Evolutionary conservation across 2,113 vertebrate genomes (phyloP).

Genomic region (Petaurus breviceps): DNA sequence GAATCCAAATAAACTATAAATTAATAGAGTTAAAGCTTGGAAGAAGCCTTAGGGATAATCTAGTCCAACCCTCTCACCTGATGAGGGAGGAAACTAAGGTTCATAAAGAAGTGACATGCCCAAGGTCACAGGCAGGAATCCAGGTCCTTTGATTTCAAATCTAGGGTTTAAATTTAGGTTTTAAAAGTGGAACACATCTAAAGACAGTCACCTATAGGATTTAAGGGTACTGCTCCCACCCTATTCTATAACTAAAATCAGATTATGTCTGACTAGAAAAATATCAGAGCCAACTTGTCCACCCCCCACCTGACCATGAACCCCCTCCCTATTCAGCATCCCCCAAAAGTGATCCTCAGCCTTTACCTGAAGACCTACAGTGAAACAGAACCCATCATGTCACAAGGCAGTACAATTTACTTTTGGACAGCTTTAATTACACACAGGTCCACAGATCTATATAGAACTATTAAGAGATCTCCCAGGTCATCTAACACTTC

Average conservation of each 20-base stretch:
- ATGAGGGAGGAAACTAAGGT: background rate
- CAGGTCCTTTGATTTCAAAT: background rate
- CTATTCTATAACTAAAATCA: background rate
- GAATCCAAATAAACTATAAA: background rate
- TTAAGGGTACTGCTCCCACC: background rate
- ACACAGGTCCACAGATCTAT: too few relatives aligned
- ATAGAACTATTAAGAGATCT: too few relatives aligned
- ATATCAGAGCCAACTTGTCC: background rate
- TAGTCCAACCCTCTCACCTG: background rate
- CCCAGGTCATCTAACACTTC: background rate
- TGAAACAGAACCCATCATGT: background rate
- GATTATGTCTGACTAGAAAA: background rate
- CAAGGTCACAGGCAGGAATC: background rate
- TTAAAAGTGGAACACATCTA: background rate
- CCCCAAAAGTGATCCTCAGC: background rate
- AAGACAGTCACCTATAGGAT: background rate
- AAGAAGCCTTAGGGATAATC: background rate
- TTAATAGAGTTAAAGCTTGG: background rate
- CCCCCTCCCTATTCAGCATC: background rate
- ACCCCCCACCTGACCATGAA: fast-evolving
- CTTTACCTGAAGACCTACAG: background rate
- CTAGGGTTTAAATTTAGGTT: background rate
- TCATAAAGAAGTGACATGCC: background rate
- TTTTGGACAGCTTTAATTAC: too few relatives aligned
- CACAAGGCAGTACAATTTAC: too few relatives aligned